Conservation (phyloP, 2,113 vertebrate genomes). For the Serilophus lunatus region DNA sequence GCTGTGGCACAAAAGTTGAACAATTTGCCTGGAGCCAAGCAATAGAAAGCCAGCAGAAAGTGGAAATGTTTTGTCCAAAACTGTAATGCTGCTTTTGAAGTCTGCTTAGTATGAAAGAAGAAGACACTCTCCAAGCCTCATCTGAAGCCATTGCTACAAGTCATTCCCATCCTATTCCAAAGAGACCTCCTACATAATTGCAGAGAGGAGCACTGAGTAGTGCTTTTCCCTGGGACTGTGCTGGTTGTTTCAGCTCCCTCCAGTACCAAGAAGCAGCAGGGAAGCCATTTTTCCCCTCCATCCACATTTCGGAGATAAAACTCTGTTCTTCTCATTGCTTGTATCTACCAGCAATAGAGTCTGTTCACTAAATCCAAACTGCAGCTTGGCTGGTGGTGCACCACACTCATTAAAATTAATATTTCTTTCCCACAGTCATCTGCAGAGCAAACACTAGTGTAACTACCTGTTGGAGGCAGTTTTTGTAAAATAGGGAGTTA, state of each 20-base stretch:
- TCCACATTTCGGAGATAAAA: neutral
- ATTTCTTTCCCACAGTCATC: conserved; percentile 18
- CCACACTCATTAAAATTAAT: neutral
- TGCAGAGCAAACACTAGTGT: neutral
- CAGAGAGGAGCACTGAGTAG: neutral
- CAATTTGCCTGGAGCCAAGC: neutral
- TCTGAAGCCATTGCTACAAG: neutral
- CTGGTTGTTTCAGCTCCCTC: neutral
- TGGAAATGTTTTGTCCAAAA: neutral
- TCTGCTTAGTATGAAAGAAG: neutral
- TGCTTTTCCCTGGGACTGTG: neutral
- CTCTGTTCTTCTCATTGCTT: accelerated
- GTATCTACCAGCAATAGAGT: neutral
- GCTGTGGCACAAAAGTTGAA: neutral
- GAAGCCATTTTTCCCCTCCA: neutral
- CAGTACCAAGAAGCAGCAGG: neutral
- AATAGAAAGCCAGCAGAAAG: neutral
- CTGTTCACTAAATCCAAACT: neutral
- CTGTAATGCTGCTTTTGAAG: neutral
- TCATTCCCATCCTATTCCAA: neutral
- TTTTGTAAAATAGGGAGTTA: neutral
- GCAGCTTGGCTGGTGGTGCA: neutral
- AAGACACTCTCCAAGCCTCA: neutral
- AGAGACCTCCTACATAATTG: neutral
- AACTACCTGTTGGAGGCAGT: neutral